phyloP scores from a whole-genome alignment of 2,113 vertebrate genomes.

The Poecile atricapillus region DNA sequence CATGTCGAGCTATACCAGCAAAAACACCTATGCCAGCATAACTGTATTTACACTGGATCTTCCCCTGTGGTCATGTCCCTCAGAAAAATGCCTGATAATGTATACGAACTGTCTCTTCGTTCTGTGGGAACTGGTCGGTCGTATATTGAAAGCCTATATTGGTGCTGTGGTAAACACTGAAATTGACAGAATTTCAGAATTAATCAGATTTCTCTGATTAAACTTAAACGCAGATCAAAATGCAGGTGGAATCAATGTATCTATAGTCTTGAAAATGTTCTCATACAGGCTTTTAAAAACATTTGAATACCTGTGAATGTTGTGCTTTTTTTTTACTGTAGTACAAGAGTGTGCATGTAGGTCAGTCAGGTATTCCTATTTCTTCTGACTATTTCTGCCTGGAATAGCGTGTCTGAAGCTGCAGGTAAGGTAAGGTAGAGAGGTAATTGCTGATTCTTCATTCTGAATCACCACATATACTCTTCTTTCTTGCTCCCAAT shows the following conservation, averaged over 20 bases:
- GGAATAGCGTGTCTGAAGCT: neutral
- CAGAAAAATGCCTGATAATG: neutral
- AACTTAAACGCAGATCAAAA: neutral
- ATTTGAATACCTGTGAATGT: neutral
- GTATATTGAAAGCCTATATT: neutral
- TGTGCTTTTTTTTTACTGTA: neutral
- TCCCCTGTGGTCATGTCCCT: neutral
- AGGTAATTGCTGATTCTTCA: neutral
- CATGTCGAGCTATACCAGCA: neutral
- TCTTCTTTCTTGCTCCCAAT: neutral
- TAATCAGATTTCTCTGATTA: neutral
- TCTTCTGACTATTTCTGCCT: neutral
- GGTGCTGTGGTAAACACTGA: neutral
- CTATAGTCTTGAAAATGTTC: neutral
- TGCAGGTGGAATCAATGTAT: neutral
- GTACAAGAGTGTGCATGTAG: rapidly evolving
- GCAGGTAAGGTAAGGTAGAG: no score
- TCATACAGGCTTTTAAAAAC: neutral
- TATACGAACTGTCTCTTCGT: neutral
- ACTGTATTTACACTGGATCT: neutral
- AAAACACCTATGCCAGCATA: neutral
- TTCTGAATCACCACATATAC: neutral
- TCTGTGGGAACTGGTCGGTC: neutral
- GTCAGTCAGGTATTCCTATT: neutral
- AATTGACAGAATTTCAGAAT: neutral